Evolutionary conservation across 2,888 invertebrate species (phyloP), one percentile per base, ranked within the genome.

Genomic region (Tholera decimalis): DNA sequence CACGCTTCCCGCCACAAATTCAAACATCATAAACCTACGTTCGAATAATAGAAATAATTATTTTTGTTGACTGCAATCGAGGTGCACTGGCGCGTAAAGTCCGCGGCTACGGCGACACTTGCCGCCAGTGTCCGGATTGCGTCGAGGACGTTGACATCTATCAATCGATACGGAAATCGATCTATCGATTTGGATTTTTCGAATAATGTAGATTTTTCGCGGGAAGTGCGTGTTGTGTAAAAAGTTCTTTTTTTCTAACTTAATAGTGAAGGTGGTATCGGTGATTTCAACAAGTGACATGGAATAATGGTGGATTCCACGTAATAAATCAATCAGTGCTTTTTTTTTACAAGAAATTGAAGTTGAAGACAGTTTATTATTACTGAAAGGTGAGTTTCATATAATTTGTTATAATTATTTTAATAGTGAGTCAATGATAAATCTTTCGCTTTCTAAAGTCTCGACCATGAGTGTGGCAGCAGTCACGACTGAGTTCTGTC

Each of bases 251-350:
- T 87, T 87, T 83, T 70, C 73, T 79, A 62, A 79, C 79, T 76
- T n/a, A 71, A 84, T 83, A 90, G 91, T 92, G 90, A 90, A 88
- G 91, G 94, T 94, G 93, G 88, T 87, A 86, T 80, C 87, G 88
- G 93, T 94, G 93, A 88, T 89, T 89, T 84, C 70, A 82, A 83
- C 77, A 75, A 90, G 94, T 94, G 94, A 88, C 86, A 88, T 83
- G 88, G 89, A 93, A 94, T 89, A 87, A 95, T 95, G 95, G 92
- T 95, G 94, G 88, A 94, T 92, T 92, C 89, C 87, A 93, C 91
- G 83, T 93, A 92, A 90, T 69, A 85, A 83, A 83, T 83, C 83
- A 88, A 87, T 85, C 77, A 91, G 94, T 95, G 94, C 83, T 87
- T 85, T 83, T 86, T 75, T 67, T 66, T 79, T 68, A 83, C 83